Conservation (phyloP, 92 coral and sea anemone species). For the Chrysogorgia sp. region DNA sequence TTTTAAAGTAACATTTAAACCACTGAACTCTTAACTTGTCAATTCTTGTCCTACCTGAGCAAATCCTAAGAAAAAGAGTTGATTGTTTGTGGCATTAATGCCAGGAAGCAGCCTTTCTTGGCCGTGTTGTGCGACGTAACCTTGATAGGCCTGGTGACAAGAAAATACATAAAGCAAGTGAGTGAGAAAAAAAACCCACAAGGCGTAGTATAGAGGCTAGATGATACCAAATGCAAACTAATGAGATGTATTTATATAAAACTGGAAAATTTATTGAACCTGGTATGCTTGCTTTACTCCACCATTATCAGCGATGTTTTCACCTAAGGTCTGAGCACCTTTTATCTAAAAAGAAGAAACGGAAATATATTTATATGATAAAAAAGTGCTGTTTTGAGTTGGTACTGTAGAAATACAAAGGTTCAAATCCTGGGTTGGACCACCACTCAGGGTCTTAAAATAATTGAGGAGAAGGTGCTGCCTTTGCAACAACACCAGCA, state of each 20-base stretch:
- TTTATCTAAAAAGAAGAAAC: slow-evolving; percentile 58
- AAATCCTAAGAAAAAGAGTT: slow-evolving; percentile 87
- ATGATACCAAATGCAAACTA: too few relatives aligned
- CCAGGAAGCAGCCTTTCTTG: slow-evolving; percentile 81
- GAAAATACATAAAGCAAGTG: background rate
- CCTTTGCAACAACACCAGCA: too few relatives aligned
- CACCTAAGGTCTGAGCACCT: slow-evolving; percentile 80
- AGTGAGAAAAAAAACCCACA: background rate
- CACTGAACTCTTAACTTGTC: too few relatives aligned
- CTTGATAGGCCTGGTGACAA: slow-evolving; percentile 70
- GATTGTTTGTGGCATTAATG: slow-evolving; percentile 70
- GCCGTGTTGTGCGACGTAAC: slow-evolving; percentile 62
- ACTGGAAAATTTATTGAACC: slow-evolving; percentile 44
- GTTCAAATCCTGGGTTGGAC: too few relatives aligned
- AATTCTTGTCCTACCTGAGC: slow-evolving; percentile 70
- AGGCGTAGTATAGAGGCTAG: background rate
- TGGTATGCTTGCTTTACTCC: slow-evolving; percentile 85
- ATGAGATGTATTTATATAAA: background rate
- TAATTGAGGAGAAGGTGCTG: too few relatives aligned
- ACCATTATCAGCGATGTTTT: slow-evolving; percentile 89
- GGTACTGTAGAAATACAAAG: too few relatives aligned
- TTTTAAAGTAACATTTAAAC: background rate
- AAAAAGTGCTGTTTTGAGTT: too few relatives aligned
- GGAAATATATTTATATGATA: background rate
- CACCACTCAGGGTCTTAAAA: too few relatives aligned